Conservation (phyloP, 1,140 invertebrate genomes). For the Ips typographus region DNA sequence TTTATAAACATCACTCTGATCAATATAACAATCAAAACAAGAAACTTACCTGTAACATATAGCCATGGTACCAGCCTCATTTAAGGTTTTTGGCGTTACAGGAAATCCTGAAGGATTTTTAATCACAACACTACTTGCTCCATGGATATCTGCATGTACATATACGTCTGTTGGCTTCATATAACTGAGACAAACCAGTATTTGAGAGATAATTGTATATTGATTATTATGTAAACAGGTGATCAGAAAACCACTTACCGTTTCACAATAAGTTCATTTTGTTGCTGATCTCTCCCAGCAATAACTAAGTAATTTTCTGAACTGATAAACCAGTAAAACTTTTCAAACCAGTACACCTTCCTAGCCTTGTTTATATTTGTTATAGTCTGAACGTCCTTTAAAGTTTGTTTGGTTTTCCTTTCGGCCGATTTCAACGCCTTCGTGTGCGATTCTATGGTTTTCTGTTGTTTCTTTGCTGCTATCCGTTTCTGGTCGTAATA, state of each 20-base stretch:
- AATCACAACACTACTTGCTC: constrained; percentile 91
- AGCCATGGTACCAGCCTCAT: constrained; percentile 96
- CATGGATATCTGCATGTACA: constrained; percentile 93
- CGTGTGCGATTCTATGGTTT: constrained; percentile 90
- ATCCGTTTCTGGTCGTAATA: constrained; percentile 91
- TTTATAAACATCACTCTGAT: neutral
- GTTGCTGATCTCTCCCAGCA: constrained; percentile 94
- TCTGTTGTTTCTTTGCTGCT: constrained; percentile 93
- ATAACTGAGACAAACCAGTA: constrained; percentile 57
- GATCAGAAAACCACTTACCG: constrained; percentile 49
- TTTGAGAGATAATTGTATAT: neutral
- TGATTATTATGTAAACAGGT: neutral
- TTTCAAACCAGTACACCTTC: constrained; percentile 98
- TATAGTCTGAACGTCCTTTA: constrained; percentile 91
- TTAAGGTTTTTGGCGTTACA: constrained; percentile 90
- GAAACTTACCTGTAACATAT: constrained; percentile 81
- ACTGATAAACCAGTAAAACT: constrained; percentile 99
- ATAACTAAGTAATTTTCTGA: constrained; percentile 98
- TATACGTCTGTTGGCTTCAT: constrained; percentile 83
- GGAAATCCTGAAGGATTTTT: constrained; percentile 78
- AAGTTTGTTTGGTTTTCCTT: constrained; percentile 89
- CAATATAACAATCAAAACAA: neutral
- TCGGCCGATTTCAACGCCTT: constrained; percentile 97
- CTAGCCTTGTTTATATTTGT: constrained; percentile 91
- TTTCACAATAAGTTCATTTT: constrained; percentile 98